phyloP scores from a whole-genome alignment of 1,140 invertebrate genomes.

The Halesus radiatus region DNA sequence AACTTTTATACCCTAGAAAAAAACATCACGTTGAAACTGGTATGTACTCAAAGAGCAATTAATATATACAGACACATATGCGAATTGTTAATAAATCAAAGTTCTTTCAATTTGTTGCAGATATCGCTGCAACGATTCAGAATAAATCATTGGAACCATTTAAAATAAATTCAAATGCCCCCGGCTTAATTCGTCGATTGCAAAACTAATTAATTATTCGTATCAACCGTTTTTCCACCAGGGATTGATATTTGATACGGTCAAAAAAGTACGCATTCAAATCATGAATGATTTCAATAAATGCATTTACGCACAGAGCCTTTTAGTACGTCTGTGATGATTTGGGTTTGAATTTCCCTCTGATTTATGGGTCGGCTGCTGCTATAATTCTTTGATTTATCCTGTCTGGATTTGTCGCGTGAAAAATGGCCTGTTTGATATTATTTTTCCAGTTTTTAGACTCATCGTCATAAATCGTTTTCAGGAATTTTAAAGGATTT shows the following conservation, averaged over 20 bases:
- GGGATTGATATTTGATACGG: neutral
- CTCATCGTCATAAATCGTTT: no score
- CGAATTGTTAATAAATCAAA: no score
- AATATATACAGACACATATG: no score
- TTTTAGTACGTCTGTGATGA: neutral
- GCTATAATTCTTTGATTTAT: slow-evolving; percentile 48
- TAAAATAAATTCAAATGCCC: neutral
- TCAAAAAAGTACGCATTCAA: neutral
- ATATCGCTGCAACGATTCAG: no score
- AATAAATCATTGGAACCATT: no score
- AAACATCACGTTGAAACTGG: no score
- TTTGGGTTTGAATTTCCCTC: neutral
- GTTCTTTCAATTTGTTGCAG: no score
- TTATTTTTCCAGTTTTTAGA: no score
- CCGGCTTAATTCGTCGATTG: neutral
- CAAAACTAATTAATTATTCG: neutral
- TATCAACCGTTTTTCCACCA: slow-evolving; percentile 2
- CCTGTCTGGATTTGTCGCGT: slow-evolving; percentile 29
- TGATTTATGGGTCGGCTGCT: slow-evolving; percentile 50
- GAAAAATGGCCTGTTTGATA: neutral
- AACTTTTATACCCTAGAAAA: no score
- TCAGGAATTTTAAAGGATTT: no score
- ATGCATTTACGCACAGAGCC: neutral
- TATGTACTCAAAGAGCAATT: no score
- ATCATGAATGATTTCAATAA: neutral